A percentile compares a stretch with the other conserved stretches of the same genome.
Evolutionary conservation across 2,113 vertebrate species (phyloP).

Genomic region (Saimiri boliviensis): DNA sequence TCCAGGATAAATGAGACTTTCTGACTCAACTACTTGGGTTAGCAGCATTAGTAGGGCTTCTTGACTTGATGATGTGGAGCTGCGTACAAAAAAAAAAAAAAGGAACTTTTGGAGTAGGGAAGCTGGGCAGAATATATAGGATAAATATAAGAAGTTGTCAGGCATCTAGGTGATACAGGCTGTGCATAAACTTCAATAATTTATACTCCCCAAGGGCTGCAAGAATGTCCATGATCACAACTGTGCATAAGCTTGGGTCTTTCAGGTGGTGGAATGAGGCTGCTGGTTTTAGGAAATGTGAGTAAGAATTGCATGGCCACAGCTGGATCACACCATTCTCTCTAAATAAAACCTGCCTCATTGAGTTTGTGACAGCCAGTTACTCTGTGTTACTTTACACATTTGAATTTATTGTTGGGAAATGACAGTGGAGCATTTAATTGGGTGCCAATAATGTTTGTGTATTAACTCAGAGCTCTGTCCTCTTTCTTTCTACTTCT

Average conservation of each 20-base stretch:
- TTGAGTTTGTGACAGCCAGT: neutral
- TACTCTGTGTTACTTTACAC: neutral
- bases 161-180: neutral
- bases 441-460: neutral
- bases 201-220: neutral
- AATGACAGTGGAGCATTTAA: neutral
- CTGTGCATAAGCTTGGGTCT: neutral
- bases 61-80: neutral
- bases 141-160: neutral
- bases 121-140: neutral
- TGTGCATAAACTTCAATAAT: neutral
- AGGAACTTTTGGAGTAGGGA: rapidly evolving
- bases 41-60: neutral
- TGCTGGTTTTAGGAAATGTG: neutral
- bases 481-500: neutral
- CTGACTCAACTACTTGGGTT: neutral
- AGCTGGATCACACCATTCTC: neutral
- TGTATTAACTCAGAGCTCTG: neutral
- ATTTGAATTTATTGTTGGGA: neutral
- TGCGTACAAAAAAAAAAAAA: neutral
- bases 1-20: neutral
- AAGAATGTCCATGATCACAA: rapidly evolving
- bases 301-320: neutral
- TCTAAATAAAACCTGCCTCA: neutral
- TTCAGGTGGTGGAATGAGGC: neutral